These are phyloP conservation scores for Meganola albula DNA, from an alignment of 2,888 invertebrate genomes.

Conservation along the genomic window DNA sequence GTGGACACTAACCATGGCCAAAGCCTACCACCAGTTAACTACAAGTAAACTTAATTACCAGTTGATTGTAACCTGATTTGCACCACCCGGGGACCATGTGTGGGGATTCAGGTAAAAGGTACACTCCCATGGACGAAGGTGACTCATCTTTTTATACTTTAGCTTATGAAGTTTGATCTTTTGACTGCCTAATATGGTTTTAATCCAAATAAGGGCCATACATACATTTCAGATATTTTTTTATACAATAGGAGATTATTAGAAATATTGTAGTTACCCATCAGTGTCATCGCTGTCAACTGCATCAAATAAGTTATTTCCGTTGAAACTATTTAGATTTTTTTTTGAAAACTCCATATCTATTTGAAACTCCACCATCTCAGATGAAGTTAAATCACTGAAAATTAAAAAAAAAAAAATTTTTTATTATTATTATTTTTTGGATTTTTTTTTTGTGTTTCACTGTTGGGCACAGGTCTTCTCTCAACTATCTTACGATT, in stretches of 20 bases:
- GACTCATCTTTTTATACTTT: too few species aligned
- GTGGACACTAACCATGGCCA: too few species aligned
- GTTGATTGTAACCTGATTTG: too few species aligned
- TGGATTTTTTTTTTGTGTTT: too few species aligned
- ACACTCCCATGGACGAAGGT: too few species aligned
- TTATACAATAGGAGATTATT: neutral
- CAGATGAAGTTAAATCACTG: neutral
- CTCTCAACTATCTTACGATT: too few species aligned
- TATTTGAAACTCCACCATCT: constrained; percentile 44
- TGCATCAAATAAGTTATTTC: constrained; percentile 42
- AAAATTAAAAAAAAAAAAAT: neutral
- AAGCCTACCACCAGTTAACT: too few species aligned
- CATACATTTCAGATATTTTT: neutral
- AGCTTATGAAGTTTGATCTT: neutral
- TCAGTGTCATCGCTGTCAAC: constrained; percentile 38
- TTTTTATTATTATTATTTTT: too few species aligned
- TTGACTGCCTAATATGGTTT: neutral
- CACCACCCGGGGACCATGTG: too few species aligned
- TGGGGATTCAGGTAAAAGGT: too few species aligned
- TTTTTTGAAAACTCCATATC: constrained; percentile 54
- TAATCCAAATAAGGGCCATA: neutral
- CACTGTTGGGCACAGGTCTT: too few species aligned
- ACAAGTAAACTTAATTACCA: too few species aligned
- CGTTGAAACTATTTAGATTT: constrained; percentile 26
- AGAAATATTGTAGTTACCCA: constrained; percentile 25